phyloP scores from a whole-genome alignment of 92 coral and sea anemone genomes.

The Porites evermanni region DNA sequence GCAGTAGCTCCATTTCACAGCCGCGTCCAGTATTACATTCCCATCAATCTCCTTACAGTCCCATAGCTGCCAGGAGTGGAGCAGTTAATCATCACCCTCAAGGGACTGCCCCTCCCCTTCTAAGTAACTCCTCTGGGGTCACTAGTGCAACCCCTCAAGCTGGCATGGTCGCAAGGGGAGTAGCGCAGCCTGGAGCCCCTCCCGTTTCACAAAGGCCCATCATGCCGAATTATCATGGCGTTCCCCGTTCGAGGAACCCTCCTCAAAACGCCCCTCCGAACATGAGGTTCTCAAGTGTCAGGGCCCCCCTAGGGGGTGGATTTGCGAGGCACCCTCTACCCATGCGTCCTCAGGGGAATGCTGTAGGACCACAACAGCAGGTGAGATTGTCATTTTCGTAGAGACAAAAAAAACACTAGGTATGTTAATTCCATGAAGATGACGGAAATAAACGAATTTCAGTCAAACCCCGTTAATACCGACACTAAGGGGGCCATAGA shows the following conservation, averaged over 20 bases:
- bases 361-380: slow-evolving; percentile 30
- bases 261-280: slow-evolving; percentile 27
- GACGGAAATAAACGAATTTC: too few relatives aligned
- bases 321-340: slow-evolving; percentile 29
- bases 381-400: neutral
- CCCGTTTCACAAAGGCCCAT: slow-evolving; percentile 72
- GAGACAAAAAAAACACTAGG: neutral
- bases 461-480: neutral
- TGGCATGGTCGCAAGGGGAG: slow-evolving; percentile 27
- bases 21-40: slow-evolving; percentile 39
- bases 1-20: slow-evolving; percentile 41
- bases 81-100: slow-evolving; percentile 47
- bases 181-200: slow-evolving; percentile 36
- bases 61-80: slow-evolving; percentile 26
- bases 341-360: slow-evolving; percentile 41
- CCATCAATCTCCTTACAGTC: slow-evolving; percentile 22
- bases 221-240: slow-evolving; percentile 71
- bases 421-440: neutral
- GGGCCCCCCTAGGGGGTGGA: slow-evolving; percentile 33
- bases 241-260: slow-evolving; percentile 50
- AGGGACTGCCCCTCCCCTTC: slow-evolving; percentile 39
- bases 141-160: slow-evolving; percentile 15
- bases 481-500: too few relatives aligned
- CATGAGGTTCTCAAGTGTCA: slow-evolving; percentile 41
- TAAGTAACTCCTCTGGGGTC: slow-evolving; percentile 33